These are phyloP conservation scores for Phalacrocorax carbo DNA, from an alignment of 2,113 vertebrate genomes.

Conservation along the genomic window DNA sequence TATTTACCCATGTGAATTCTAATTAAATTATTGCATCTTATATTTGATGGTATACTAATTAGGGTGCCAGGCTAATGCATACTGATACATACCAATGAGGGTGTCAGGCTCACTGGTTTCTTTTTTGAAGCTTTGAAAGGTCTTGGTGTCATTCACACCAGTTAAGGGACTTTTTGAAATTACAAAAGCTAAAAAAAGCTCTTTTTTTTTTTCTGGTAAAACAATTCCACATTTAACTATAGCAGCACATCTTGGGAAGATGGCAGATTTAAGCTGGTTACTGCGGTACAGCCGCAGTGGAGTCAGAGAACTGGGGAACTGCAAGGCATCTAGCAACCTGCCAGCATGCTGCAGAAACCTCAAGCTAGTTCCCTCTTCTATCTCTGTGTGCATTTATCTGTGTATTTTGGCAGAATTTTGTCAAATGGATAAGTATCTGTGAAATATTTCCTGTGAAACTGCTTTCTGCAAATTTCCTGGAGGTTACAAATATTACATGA, in stretches of 20 bases:
- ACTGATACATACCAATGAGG: neutral
- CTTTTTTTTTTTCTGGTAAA: neutral
- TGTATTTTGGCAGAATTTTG: neutral
- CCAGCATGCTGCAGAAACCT: neutral
- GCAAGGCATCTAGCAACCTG: neutral
- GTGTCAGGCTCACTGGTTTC: neutral
- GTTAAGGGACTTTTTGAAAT: neutral
- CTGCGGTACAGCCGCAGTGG: rapidly evolving
- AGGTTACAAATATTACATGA: neutral
- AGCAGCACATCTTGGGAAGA: neutral
- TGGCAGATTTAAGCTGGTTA: neutral
- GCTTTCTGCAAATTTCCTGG: neutral
- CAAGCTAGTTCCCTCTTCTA: neutral
- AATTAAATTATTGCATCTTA: constrained; percentile 23
- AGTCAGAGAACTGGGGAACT: neutral
- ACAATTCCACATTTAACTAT: neutral
- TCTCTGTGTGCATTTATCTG: rapidly evolving
- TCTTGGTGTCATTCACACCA: neutral
- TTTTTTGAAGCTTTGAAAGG: neutral
- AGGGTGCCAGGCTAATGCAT: neutral
- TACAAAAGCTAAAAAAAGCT: neutral
- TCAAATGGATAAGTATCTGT: neutral
- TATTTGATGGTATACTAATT: neutral
- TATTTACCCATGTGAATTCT: neutral
- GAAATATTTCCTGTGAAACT: neutral